Conservation (phyloP, 2,888 invertebrate genomes). For the Hirtodrosophila cameraria region DNA sequence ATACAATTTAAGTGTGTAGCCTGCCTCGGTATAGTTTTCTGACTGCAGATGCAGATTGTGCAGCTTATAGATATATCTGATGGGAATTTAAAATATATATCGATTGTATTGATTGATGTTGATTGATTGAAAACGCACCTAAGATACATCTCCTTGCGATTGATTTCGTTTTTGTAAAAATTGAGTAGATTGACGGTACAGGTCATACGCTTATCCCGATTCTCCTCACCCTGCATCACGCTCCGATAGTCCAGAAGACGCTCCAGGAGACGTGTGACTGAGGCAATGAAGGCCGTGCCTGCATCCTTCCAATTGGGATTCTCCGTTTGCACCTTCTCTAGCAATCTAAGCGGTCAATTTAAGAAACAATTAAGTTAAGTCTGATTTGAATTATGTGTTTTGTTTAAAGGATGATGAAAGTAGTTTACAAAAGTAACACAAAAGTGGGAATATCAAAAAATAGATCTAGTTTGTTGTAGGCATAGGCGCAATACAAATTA, state of each 20-base stretch:
- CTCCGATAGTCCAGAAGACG: constrained; percentile 96
- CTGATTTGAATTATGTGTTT: background rate
- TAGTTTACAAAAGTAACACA: constrained; percentile 3
- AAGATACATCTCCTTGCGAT: constrained; percentile 97
- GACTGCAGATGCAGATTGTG: constrained; percentile 96
- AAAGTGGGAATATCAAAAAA: background rate
- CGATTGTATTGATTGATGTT: background rate
- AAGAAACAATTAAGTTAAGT: background rate
- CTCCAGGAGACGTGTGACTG: constrained; percentile 94
- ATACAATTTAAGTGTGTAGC: constrained; percentile 96
- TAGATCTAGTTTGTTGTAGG: background rate
- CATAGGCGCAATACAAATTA: background rate
- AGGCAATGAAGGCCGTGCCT: constrained; percentile 95
- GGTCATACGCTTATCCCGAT: constrained; percentile 97
- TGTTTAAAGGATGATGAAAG: background rate
- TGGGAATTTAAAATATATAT: background rate
- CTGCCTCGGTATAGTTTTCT: constrained; percentile 97
- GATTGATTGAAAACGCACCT: constrained; percentile 80
- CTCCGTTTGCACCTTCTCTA: constrained; percentile 93
- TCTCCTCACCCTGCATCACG: constrained; percentile 97
- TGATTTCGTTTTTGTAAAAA: constrained; percentile 98
- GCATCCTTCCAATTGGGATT: constrained; percentile 96
- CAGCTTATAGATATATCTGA: constrained; percentile 95
- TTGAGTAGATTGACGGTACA: constrained; percentile 97
- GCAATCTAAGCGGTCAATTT: constrained; percentile 86